phyloP scores from a whole-genome alignment of 2,113 vertebrate species.

The cat (Felis catus) region F.catus_Fca126_mat1.0 CM031426.1:44835501-44836000 shows the following conservation, averaged over 20 bases:
- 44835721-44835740: neutral
- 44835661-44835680: neutral
- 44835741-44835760: neutral
- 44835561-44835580: neutral
- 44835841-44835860: constrained; percentile 7
- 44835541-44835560: constrained; percentile 7
- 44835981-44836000: neutral
- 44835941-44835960: neutral
- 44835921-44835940: neutral
- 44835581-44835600: neutral
- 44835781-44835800: neutral
- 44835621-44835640: neutral
- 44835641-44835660: constrained; percentile 10
- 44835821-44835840: constrained; percentile 44
- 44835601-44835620: neutral
- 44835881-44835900: neutral
- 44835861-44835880: neutral
- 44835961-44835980: neutral
- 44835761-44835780: neutral
- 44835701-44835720: constrained; percentile 1
- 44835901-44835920: neutral
- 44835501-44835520: constrained; percentile 40
- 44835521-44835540: neutral
- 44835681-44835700: constrained; percentile 16
- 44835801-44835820: neutral